These are phyloP conservation scores for Zaprionus inermis DNA, from an alignment of 1,140 invertebrate species.

Conservation along the genomic window DNA sequence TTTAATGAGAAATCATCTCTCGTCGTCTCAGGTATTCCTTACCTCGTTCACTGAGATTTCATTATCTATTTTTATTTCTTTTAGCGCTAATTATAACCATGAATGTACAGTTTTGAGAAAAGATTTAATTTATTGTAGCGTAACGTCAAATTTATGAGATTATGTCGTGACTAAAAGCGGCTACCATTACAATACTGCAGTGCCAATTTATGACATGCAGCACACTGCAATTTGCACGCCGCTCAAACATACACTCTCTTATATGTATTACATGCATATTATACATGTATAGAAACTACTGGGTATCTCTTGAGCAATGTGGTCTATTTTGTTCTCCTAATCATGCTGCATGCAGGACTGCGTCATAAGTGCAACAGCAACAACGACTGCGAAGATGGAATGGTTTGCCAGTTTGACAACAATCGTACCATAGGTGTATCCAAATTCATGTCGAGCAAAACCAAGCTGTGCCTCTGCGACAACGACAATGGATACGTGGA, in stretches of 20 bases:
- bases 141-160: conserved; percentile 66
- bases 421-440: conserved; percentile 84
- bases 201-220: conserved; percentile 76
- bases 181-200: conserved; percentile 50
- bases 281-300: neutral
- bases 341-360: conserved; percentile 79
- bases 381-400: conserved; percentile 86
- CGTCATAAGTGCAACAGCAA: conserved; percentile 85
- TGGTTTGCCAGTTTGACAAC: conserved; percentile 85
- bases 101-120: neutral
- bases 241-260: conserved; percentile 22
- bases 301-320: neutral
- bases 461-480: conserved; percentile 86
- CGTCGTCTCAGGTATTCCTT: neutral
- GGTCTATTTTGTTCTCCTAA: neutral
- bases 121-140: conserved; percentile 39
- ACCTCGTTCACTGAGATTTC: neutral
- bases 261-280: neutral
- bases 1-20: neutral
- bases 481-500: conserved; percentile 85
- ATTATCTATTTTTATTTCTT: neutral
- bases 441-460: conserved; percentile 77
- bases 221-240: conserved; percentile 43
- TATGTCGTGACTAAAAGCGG: conserved; percentile 65
- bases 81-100: neutral